These are phyloP conservation scores for Saccopteryx leptura DNA, from an alignment of 2,113 vertebrate species.

Conservation along the genomic window DNA sequence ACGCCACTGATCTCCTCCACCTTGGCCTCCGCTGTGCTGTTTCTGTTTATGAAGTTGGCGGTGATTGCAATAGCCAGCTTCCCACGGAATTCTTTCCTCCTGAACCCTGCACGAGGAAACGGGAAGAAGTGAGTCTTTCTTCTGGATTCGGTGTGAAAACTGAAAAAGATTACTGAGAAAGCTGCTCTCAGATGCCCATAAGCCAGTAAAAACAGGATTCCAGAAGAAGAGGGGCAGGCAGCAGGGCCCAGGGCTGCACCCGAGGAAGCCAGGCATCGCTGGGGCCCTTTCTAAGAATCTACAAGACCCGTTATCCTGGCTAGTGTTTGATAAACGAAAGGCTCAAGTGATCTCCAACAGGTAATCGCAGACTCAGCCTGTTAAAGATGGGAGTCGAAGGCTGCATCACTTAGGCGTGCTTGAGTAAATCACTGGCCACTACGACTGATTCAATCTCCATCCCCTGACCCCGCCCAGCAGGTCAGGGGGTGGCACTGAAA, in stretches of 20 bases:
- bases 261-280: accelerated
- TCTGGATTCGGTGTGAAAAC: neutral
- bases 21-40: slow-evolving; percentile 97
- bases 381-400: neutral
- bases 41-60: slow-evolving; percentile 99
- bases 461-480: no score
- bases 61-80: slow-evolving; percentile 99
- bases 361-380: neutral
- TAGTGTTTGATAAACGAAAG: neutral
- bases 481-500: neutral
- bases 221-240: neutral
- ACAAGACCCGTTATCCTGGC: neutral
- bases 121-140: neutral
- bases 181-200: neutral
- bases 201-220: neutral
- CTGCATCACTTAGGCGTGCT: neutral
- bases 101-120: slow-evolving; percentile 91
- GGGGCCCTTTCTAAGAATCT: neutral
- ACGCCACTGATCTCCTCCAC: slow-evolving; percentile 99
- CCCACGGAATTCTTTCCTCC: slow-evolving; percentile 97
- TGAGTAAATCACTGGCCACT: neutral
- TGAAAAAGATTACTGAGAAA: neutral
- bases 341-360: neutral
- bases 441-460: neutral
- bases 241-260: neutral